A percentile compares a stretch with the other conserved stretches of the same genome.
Evolutionary conservation across 2,797 vertebrate species (phyloP).

Genomic region (Tinamus major): DNA sequence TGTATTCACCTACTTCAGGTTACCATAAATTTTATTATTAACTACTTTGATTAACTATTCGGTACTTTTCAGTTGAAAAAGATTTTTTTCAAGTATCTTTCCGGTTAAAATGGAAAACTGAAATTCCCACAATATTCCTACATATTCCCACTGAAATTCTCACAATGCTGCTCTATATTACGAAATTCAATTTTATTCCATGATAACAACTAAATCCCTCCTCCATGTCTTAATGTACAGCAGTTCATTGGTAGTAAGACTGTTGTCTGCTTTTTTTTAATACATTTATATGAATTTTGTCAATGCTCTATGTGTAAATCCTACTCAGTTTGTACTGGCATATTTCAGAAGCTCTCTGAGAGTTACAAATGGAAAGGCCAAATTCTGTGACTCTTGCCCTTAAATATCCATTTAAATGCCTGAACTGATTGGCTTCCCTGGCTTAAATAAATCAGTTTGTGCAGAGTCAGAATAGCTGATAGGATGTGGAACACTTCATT

Average conservation of each 20-base stretch:
- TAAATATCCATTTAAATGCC: background rate
- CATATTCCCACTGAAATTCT: background rate
- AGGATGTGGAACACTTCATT: background rate
- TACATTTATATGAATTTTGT: background rate
- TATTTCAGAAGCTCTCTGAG: background rate
- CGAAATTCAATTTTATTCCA: background rate
- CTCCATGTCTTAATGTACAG: background rate
- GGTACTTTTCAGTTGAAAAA: background rate
- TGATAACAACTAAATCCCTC: background rate
- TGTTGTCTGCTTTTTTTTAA: background rate
- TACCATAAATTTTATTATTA: background rate
- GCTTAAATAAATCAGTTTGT: background rate
- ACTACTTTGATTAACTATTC: background rate
- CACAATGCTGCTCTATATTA: background rate
- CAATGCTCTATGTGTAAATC: background rate
- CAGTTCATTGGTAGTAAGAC: background rate
- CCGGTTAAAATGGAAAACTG: background rate
- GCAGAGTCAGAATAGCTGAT: background rate
- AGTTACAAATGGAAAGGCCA: background rate
- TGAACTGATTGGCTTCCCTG: background rate
- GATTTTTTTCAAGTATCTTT: background rate
- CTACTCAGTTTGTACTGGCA: background rate
- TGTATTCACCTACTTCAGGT: background rate
- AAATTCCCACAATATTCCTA: background rate
- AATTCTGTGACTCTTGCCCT: background rate